Conservation (phyloP, 1,140 invertebrate genomes). For the Drosophila mojavensis region DNA sequence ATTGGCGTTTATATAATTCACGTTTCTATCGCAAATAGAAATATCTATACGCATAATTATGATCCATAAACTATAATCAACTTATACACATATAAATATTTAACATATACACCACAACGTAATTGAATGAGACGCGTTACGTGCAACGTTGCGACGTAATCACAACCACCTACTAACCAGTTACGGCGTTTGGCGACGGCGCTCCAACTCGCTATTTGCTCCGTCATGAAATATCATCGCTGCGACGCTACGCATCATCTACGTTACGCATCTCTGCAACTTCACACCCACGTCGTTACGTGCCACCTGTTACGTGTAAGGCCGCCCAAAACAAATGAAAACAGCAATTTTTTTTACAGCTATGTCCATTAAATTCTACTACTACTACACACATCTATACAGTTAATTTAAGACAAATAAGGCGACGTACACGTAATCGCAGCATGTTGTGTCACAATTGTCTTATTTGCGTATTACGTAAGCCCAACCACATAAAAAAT, state of each 20-base stretch:
- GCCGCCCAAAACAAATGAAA: conserved; percentile 47
- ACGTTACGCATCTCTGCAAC: conserved; percentile 22
- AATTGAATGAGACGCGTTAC: conserved; percentile 40
- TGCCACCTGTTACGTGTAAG: conserved; percentile 71
- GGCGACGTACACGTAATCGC: conserved; percentile 31
- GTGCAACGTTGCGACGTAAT: conserved; percentile 49
- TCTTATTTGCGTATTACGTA: conserved; percentile 41
- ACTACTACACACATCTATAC: conserved; percentile 17
- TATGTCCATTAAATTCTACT: conserved; percentile 37
- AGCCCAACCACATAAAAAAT: conserved; percentile 3
- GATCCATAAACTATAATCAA: conserved; percentile 34
- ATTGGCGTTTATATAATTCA: conserved; percentile 83
- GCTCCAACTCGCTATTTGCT: conserved; percentile 15
- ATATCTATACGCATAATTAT: conserved; percentile 21
- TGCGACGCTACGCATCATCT: conserved; percentile 32
- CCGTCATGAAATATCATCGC: conserved; percentile 19
- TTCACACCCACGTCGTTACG: conserved; percentile 31
- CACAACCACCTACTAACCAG: conserved; percentile 66
- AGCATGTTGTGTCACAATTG: conserved; percentile 45
- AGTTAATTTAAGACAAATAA: conserved; percentile 29
- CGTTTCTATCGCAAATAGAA: conserved; percentile 78
- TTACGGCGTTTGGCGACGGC: conserved; percentile 41
- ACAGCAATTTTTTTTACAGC: conserved; percentile 18
- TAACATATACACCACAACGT: conserved; percentile 45
- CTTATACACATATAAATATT: conserved; percentile 24